Conservation (phyloP, 2,888 invertebrate genomes). For the Ectemnius cavifrons region DNA sequence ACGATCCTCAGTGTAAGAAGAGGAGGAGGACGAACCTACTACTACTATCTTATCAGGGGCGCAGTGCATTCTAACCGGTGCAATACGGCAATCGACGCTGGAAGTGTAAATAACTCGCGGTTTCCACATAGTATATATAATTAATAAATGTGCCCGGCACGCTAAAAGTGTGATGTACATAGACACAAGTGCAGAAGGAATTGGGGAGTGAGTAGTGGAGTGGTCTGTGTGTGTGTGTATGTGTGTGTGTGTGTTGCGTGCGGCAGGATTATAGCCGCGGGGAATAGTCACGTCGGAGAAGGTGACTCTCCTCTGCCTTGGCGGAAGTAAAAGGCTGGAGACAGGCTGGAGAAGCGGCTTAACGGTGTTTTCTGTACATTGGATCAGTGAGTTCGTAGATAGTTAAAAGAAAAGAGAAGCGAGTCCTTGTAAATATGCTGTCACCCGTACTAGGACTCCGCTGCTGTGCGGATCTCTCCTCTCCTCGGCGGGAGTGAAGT, state of each 20-base stretch:
- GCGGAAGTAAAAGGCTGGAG: slow-evolving; percentile 9
- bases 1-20: no score
- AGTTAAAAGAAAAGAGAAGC: slow-evolving; percentile 36
- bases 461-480: slow-evolving; percentile 15
- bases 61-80: slow-evolving; percentile 49
- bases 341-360: slow-evolving; percentile 18
- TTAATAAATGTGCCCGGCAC: slow-evolving; percentile 55
- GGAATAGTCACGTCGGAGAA: slow-evolving; percentile 23
- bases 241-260: slow-evolving; percentile 1
- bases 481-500: slow-evolving; percentile 27
- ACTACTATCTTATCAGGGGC: slow-evolving; percentile 6
- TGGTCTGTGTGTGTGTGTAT: no score
- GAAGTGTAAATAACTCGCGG: slow-evolving; percentile 62
- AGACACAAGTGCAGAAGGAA: slow-evolving; percentile 14
- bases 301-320: slow-evolving; percentile 48
- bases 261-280: slow-evolving; percentile 42
- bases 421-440: slow-evolving; percentile 55
- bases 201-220: no score
- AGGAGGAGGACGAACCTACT: background rate
- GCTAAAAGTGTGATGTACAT: slow-evolving; percentile 57
- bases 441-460: slow-evolving; percentile 32
- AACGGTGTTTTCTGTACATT: slow-evolving; percentile 39
- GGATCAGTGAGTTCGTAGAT: slow-evolving; percentile 48
- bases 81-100: slow-evolving; percentile 52
- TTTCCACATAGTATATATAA: slow-evolving; percentile 21